Base-by-base conservation (phyloP, 2,888 invertebrate species). In the Latheticus oryzae region DNA sequence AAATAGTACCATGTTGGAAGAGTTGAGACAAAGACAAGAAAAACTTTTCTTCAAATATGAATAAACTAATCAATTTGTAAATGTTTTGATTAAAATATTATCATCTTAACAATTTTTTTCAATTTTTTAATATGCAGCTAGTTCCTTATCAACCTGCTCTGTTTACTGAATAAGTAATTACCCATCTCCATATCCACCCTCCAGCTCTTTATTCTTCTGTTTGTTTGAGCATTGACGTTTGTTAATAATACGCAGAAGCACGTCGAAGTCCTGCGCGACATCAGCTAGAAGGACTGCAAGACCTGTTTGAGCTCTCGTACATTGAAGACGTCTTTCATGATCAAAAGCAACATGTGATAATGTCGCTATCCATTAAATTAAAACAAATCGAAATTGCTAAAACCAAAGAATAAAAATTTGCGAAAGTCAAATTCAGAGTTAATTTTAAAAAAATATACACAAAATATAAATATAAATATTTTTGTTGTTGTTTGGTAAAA, bases 391-490 rank as follows among this genome's bases (percentile, higher is more conserved):
- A 87, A 78, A 81, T 88, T 43, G 80, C 87, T 9, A 87, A 87
- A 77, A 83, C 83, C 71, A 88, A 86, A 73, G 84, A 84, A 5
- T 88, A 88, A 65, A 86, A 87, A 72, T 82, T 84, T 61, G 87
- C 84, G 42, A 85, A 86, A 64, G 79, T 89, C 62, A 87, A 87
- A 64, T 93, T 93, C 74, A 81, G 93, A 82, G 91, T 92, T 93
- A 82, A 33, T 33, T 23, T 8, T 11, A 28, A 28, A 28, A 9
- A 5, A 28, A 1, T 11, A 8, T 28, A 1, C 5, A 11, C 28
- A 1, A 8, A 26, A n/a, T n/a, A 17, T 7, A 11, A n/a, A n/a
- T n/a, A n/a, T n/a, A n/a, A n/a, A n/a, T n/a, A n/a, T n/a, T n/a
- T n/a, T n/a, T n/a, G n/a, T n/a, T n/a, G n/a, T n/a, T n/a, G n/a